Percentiles rank a stretch among this genome's conserved stretches.
These are phyloP conservation scores for Athalia cordata DNA, from an alignment of 2,888 invertebrate species.

Conservation along the genomic window DNA sequence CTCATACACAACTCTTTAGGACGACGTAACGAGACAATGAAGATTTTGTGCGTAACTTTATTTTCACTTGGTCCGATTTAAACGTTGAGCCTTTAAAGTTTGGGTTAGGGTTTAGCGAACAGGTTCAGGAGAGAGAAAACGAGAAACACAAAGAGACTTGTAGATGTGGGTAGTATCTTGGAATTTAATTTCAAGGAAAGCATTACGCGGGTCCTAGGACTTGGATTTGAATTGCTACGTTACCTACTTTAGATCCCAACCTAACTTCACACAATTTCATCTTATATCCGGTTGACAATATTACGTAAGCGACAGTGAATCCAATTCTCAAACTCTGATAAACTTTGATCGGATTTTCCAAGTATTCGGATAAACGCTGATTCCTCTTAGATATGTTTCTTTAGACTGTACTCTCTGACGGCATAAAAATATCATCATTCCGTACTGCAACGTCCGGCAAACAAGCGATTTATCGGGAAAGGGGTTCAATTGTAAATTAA, in stretches of 20 bases:
- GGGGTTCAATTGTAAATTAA: background rate
- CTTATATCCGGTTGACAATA: background rate
- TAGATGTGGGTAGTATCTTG: constrained; percentile 16
- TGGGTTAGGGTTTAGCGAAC: background rate
- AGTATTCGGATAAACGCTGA: too few species aligned
- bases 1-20: too few species aligned
- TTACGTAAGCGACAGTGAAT: background rate
- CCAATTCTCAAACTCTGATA: background rate
- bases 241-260: background rate
- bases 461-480: background rate
- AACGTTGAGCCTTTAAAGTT: background rate
- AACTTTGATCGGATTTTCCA: background rate
- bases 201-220: constrained; percentile 27
- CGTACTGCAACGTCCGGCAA: too few species aligned
- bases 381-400: too few species aligned
- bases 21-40: too few species aligned
- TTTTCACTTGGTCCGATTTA: too few species aligned
- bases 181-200: constrained; percentile 33
- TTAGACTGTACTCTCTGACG: background rate
- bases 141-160: background rate
- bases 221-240: constrained; percentile 31
- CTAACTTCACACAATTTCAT: constrained; percentile 1
- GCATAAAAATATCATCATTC: too few species aligned
- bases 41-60: too few species aligned
- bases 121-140: too few species aligned